Base-by-base conservation (phyloP, 2,113 vertebrate genomes). In the Tringa solitaria region DNA sequence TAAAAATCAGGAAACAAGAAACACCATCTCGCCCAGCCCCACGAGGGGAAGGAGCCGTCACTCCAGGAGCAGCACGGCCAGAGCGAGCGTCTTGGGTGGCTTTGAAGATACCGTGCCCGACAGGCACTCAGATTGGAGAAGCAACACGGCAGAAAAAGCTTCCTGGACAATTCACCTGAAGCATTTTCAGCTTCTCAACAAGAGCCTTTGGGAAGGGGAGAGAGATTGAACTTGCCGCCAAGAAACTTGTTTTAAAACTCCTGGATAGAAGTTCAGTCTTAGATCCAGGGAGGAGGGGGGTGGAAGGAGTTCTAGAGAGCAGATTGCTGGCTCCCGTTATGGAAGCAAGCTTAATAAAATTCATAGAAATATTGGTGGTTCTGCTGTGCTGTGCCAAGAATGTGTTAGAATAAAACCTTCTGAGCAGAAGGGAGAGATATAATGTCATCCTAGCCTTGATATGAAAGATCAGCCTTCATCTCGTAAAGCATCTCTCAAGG, bases 281-380 rank as follows among this genome's bases (percentile, higher is more conserved):
- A 77, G 37, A 61, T 73, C 10, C 59, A 51, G 24, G 60, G 61
- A 94, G 67, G 63, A 83, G 46, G 72, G 48, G 21, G 46, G 39
- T 54, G 65, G 46, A 91, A 94, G 69, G 59, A 93, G 56, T 48
- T 94, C 39, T 70, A 41, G 41, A 83, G 87, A 95, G 68, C 91
- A 96, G 87, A 95, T 87, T 95, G 91, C 65, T 96, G 91, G 26
- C 63, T 91, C 78, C 89, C 53, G 1, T 85, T 91, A 91, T 22
- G 48, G 82, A 94, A 91, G 75, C 70, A 94, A 93, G 67, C 75
- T 95, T 95, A 95, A 94, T 94, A 93, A 90, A 93, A 95, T 88
- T 85, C 90, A 91, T 76, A 91, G 84, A 95, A 95, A 93, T 97
- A 96, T 87, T 87, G 89, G 95, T 83, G 67, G 74, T 37, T 96